These are phyloP conservation scores for Apostichopus parvimensis DNA, from an alignment of 35 echinoderm and acorn worm genomes.

Conservation along the genomic window DNA sequence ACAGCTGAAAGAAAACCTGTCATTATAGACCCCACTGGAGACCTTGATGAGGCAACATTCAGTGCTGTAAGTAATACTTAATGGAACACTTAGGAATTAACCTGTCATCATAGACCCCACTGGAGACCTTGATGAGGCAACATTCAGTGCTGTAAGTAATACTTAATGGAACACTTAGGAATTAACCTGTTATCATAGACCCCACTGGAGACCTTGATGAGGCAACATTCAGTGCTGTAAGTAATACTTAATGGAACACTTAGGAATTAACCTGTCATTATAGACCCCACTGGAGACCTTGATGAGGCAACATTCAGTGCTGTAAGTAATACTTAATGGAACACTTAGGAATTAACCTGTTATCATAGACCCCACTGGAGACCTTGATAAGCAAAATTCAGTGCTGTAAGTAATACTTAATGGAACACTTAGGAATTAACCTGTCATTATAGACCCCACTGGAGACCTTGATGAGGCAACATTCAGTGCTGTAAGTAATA, in stretches of 20 bases:
- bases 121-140: no score
- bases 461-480: no score
- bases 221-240: conserved; percentile 46
- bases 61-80: conserved; percentile 75
- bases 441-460: no score
- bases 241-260: not conserved
- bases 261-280: not conserved
- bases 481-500: no score
- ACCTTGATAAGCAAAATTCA: no score
- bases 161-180: no score
- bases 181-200: not conserved
- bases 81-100: not conserved
- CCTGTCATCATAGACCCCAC: not conserved
- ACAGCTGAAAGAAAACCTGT: conserved; percentile 71
- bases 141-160: conserved; percentile 60
- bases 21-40: conserved; percentile 82
- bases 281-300: no score
- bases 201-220: no score
- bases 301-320: not conserved
- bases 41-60: conserved; percentile 90
- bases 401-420: conserved; percentile 77
- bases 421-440: no score
- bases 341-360: not conserved
- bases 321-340: conserved; percentile 55
- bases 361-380: no score